Evolutionary conservation across 2,888 invertebrate genomes (phyloP).

Genomic region (Dryobota labecula): DNA sequence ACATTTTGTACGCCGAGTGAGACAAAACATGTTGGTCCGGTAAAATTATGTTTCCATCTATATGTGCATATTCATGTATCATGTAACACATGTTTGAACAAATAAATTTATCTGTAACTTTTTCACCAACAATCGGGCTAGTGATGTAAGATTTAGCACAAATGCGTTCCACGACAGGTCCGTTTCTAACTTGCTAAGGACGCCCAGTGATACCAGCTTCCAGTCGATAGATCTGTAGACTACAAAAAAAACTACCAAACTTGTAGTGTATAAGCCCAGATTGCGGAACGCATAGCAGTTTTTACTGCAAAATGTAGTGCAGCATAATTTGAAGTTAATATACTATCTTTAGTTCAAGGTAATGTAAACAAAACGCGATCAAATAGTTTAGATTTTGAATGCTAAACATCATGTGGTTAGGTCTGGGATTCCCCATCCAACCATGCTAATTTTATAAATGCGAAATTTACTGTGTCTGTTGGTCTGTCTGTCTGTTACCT

Average conservation of each 20-base stretch:
- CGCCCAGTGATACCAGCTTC: neutral
- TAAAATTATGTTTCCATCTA: too few relatives aligned
- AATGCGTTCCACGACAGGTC: neutral
- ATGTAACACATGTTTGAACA: too few relatives aligned
- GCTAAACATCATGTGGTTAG: neutral
- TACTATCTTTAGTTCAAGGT: constrained; percentile 29
- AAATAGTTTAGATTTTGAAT: constrained; percentile 14
- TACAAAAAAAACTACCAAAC: too few relatives aligned
- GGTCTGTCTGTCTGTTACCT: neutral
- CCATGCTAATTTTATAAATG: neutral
- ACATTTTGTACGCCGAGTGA: too few relatives aligned
- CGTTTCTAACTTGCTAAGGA: neutral
- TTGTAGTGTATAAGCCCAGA: too few relatives aligned
- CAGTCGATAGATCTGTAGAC: too few relatives aligned
- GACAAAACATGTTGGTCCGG: too few relatives aligned
- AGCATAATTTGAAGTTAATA: constrained; percentile 9
- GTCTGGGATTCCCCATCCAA: constrained; percentile 8
- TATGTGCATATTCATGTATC: too few relatives aligned
- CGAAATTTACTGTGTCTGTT: neutral
- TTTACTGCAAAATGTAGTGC: constrained; percentile 10
- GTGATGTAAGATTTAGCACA: too few relatives aligned
- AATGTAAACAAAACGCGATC: constrained; percentile 20
- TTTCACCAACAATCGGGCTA: too few relatives aligned
- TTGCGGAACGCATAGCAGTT: neutral
- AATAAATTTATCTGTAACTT: too few relatives aligned